Evolutionary conservation across 2,113 vertebrate genomes (phyloP), one percentile per base, ranked within the genome.

Genomic region (Lipotes vexillifer): DNA sequence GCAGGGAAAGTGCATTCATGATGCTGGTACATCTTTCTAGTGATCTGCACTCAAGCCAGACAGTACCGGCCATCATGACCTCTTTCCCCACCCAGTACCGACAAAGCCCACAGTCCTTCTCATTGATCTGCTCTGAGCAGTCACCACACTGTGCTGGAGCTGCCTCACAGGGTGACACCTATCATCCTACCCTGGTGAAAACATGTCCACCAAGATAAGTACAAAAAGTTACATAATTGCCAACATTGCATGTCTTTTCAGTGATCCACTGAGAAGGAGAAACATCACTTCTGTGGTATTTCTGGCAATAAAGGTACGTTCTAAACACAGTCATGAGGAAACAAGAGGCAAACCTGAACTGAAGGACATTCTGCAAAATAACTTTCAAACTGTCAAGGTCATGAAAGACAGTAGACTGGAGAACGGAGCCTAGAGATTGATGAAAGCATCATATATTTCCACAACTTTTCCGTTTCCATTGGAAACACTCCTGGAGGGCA

Each of bases 211-310:
- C 15, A 21, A 15, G 78, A 33, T 33, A 74, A 44, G 17, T 41
- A 5, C 25, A 21, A 55, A 41, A 4, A n/a, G 25, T 49, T n/a
- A 41, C 23, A 13, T 2, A 33, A n/a, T 36, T 1, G 0, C 3
- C 66, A 49, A 68, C 4, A n/a, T 31, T 49, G 20, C 14, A 3
- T 41, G 20, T 52, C 44, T 96, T 80, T 44, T 89, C 57, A 74
- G 80, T 29, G 46, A 63, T 55, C 36, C 2, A 6, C 29, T 31
- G 15, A 90, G 65, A 66, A 72, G 49, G 41, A 44, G 27, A 74
- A 68, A 49, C 15, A 29, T 14, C 27, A 21, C 12, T 61, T 78
- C 14, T 57, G 46, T 88, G 69, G 2, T 59, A 44, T 88, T 84
- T 46, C 33, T 44, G n/a, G 25, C 10, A 25, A 25, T 81, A 38